Conservation (phyloP, 2,113 vertebrate species). For the Nycticebus coucang region DNA sequence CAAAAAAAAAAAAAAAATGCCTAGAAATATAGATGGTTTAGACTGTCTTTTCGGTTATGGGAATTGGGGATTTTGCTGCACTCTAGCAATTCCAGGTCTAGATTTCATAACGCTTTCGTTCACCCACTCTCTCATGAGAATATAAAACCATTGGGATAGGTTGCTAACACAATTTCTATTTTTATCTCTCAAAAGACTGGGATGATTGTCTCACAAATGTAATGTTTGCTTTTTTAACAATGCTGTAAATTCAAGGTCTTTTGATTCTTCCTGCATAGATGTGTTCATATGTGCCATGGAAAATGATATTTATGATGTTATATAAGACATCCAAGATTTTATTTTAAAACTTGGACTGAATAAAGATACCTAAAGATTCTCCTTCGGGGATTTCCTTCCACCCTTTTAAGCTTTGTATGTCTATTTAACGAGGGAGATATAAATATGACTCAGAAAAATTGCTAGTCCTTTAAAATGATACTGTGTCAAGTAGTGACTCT, state of each 20-base stretch:
- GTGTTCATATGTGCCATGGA: not conserved
- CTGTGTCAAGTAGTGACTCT: slow-evolving; percentile 55
- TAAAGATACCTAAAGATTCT: slow-evolving; percentile 53
- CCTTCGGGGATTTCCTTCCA: slow-evolving; percentile 36
- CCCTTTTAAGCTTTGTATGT: slow-evolving; percentile 59
- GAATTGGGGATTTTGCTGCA: slow-evolving; percentile 69
- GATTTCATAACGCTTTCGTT: slow-evolving; percentile 76
- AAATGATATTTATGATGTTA: slow-evolving; percentile 32
- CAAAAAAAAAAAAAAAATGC: not conserved
- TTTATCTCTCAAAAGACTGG: slow-evolving; percentile 68
- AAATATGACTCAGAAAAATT: slow-evolving; percentile 76
- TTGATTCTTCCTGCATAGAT: not conserved
- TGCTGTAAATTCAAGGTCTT: slow-evolving; percentile 52
- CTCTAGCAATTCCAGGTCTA: slow-evolving; percentile 76
- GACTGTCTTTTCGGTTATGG: slow-evolving; percentile 59
- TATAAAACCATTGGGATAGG: slow-evolving; percentile 67
- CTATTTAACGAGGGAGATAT: slow-evolving; percentile 49
- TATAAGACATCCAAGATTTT: slow-evolving; percentile 18
- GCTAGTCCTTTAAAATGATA: slow-evolving; percentile 70
- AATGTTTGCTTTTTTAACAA: slow-evolving; percentile 35
- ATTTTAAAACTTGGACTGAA: slow-evolving; percentile 64
- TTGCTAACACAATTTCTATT: slow-evolving; percentile 79
- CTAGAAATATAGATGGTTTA: slow-evolving; percentile 42
- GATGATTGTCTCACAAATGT: slow-evolving; percentile 69
- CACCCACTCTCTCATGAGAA: slow-evolving; percentile 46